These are phyloP conservation scores for Adelognathus sp. DNA, from an alignment of 2,888 invertebrate genomes.

Conservation along the genomic window DNA sequence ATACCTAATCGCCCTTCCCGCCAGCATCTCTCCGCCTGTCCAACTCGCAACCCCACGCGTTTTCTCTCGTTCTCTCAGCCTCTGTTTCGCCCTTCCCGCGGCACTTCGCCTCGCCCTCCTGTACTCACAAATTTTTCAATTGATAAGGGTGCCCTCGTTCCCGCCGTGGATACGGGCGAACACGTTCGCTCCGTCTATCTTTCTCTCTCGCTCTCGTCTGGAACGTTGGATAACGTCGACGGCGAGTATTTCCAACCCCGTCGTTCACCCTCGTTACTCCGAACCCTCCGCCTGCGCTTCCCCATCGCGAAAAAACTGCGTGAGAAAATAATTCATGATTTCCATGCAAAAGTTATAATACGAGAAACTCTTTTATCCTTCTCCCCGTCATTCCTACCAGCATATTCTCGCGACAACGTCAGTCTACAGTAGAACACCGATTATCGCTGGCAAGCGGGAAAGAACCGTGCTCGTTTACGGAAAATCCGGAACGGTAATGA, in stretches of 20 bases:
- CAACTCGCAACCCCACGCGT: neutral
- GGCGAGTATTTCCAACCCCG: constrained; percentile 47
- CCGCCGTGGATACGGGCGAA: constrained; percentile 63
- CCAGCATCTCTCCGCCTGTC: neutral
- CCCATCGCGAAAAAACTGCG: constrained; percentile 16
- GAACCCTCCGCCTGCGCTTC: constrained; percentile 8
- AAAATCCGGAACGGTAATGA: too few species aligned
- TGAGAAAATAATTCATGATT: constrained; percentile 48
- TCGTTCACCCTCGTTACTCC: constrained; percentile 47
- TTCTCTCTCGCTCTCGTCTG: neutral
- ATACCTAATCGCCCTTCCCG: constrained; percentile 30
- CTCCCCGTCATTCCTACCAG: neutral
- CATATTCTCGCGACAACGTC: neutral
- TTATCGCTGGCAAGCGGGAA: too few species aligned
- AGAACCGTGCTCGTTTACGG: too few species aligned
- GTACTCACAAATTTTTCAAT: constrained; percentile 75
- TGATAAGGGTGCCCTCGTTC: constrained; percentile 71
- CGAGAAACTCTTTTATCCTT: constrained; percentile 4
- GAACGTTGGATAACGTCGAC: constrained; percentile 29
- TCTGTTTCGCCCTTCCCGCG: constrained; percentile 14
- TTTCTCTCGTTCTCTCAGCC: constrained; percentile 31
- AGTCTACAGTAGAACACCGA: too few species aligned
- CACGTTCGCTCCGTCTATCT: neutral
- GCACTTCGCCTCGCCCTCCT: constrained; percentile 56
- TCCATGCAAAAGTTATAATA: constrained; percentile 50